Base-by-base conservation (phyloP, 2,113 vertebrate genomes). In the Erythrocercus mccallii region DNA sequence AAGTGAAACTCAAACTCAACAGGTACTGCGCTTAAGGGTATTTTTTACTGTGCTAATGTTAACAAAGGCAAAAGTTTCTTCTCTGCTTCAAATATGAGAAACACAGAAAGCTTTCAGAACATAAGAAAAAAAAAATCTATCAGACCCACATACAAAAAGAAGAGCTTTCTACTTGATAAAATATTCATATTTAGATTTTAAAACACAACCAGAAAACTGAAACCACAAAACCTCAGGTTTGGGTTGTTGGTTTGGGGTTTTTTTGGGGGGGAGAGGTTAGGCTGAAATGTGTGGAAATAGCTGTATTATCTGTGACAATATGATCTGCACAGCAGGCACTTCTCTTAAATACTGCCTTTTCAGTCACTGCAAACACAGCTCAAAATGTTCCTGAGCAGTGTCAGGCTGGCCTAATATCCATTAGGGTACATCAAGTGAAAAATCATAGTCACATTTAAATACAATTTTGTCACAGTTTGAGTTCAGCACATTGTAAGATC, bases 191-290 rank as follows among this genome's bases (percentile, higher is more conserved):
- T 51, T 38, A 87, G 21, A 62, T 88, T 44, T 86, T 38, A 64
- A 76, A 93, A 66, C 27, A 85, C 31, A 87, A n/a, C 3, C 24
- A 12, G 31, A 87, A 89, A 84, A 85, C 31, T 35, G 56, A 61
- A 40, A 38, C 37, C 58, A 61, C 58, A 38, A 61, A 38, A 18
- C 5, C 11, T 17, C 3, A 53, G 7, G 5, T 17, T n/a, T 61
- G 28, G 22, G 14, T n/a, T 62, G 47, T 15, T 33, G 6, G 6
- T 24, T n/a, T 54, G 35, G 3, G 44, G 8, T 51, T 42, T 37
- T 22, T 28, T 22, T 23, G 4, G 22, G 2, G 1, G 2, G 12
- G 4, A n/a, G 5, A 1, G 2, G 4, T 5, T 35, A 33, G 30
- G 35, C 42, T 81, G 53, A 70, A 78, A 58, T 24, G 37, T 45